A percentile compares a stretch with the other conserved stretches of the same genome.
phyloP scores from a whole-genome alignment of 2,888 invertebrate species.

The Iselma pallidipennis region DNA sequence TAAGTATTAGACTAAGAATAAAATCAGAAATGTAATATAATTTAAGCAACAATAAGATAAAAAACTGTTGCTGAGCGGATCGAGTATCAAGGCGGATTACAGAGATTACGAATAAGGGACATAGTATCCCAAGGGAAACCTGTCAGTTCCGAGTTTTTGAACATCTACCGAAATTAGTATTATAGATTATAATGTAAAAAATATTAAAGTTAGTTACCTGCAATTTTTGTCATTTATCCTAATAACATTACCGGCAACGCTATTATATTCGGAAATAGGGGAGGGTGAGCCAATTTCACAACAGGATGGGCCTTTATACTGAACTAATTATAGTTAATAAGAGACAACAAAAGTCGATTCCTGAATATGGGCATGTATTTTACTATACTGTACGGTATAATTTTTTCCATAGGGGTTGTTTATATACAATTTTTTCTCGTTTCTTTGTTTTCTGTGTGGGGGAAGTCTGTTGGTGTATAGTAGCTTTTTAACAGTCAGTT shows the following conservation, averaged over 20 bases:
- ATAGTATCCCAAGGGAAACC: conserved; percentile 38
- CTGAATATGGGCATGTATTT: conserved; percentile 42
- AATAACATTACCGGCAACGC: conserved; percentile 12
- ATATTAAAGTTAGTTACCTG: conserved; percentile 13
- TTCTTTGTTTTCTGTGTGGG: conserved; percentile 36
- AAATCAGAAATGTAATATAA: conserved; percentile 44
- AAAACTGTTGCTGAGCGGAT: conserved; percentile 46
- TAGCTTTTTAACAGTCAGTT: conserved; percentile 41
- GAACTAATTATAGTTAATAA: conserved; percentile 49
- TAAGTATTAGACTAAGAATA: conserved; percentile 15
- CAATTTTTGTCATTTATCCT: conserved; percentile 24
- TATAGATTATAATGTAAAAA: conserved; percentile 13
- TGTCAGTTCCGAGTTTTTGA: conserved; percentile 33
- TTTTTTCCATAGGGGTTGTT: conserved; percentile 44
- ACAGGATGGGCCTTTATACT: conserved; percentile 24
- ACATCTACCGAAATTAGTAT: conserved; percentile 18
- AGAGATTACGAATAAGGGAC: conserved; percentile 43
- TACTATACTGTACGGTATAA: conserved; percentile 37
- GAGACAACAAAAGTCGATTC: conserved; percentile 46
- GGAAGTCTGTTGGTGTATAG: conserved; percentile 39
- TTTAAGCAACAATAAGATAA: conserved; percentile 45
- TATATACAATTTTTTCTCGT: conserved; percentile 4
- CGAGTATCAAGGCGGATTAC: conserved; percentile 34
- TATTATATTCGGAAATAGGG: conserved; percentile 20
- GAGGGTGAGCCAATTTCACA: conserved; percentile 10